Base-by-base conservation (phyloP, 2,113 vertebrate genomes). In the Spea bombifrons region DNA sequence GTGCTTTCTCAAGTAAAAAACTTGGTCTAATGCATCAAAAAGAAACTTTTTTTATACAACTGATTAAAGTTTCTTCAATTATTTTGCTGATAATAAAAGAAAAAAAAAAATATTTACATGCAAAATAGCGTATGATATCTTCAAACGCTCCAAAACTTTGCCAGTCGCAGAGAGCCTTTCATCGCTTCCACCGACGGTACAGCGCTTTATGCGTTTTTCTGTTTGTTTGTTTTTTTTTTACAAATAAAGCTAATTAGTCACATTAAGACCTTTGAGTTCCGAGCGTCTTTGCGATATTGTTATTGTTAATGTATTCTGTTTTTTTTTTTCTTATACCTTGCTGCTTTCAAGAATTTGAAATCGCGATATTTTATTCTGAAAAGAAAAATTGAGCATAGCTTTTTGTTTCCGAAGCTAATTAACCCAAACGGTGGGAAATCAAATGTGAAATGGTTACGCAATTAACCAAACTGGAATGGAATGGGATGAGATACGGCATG, bases 241-340 rank as follows among this genome's bases (percentile, higher is more conserved):
- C 78, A 80, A 80, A 79, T 70, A 73, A 79, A 74, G 45, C 65
- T 74, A 80, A 74, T 80, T 74, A 80, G 78, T 80, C 65, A 61
- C 71, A 68, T 74, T 67, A 59, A 72, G 73, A 80, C 71, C 71
- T 80, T 73, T 66, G 64, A 80, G 64, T 71, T 66, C 8, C 3
- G 17, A 15, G 53, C 59, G 64, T 49, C 59, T 73, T 73, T 74
- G 78, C 74, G 78, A 80, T 74, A 80, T 67, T 59, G 71, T 74
- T 50, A n/a, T n/a, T n/a, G n/a, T 48, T 30, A 59, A 16, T 9
- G 71, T 13, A 73, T 59, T 68, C 44, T 44, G 9, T 13, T 67
- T 74, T 73, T 12, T 53, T 53, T 53, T 53, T 53, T 53, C 3
- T 80, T 80, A 80, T 74, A 74, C 70, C 63, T 49, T 4, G 1